phyloP scores from a whole-genome alignment of 1,140 invertebrate species.

The Wiebesia pumilae region DNA sequence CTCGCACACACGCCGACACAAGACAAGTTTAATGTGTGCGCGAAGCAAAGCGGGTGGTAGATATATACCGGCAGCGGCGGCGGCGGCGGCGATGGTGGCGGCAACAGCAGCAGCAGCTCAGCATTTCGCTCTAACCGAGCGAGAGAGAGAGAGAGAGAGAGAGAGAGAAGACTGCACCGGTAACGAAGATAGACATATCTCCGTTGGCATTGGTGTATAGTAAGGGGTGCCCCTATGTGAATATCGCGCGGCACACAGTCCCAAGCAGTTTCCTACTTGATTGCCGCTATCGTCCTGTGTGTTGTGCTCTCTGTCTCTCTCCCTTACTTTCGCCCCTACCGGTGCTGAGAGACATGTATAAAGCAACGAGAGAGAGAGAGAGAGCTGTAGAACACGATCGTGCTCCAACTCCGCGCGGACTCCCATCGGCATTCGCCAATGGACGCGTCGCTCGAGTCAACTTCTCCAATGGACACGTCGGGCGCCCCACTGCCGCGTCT shows the following conservation, averaged over 20 bases:
- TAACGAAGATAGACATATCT: constrained; percentile 2
- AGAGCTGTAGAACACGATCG: neutral
- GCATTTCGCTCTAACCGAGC: neutral
- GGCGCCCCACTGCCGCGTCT: neutral
- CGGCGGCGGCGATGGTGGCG: constrained; percentile 24
- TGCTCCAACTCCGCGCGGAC: constrained; percentile 64
- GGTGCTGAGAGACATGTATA: constrained; percentile 44
- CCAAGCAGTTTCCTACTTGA: constrained; percentile 76
- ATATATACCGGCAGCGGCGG: constrained; percentile 35
- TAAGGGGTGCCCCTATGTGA: constrained; percentile 70
- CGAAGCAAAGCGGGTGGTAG: constrained; percentile 56
- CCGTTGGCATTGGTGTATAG: constrained; percentile 58
- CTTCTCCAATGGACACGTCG: constrained; percentile 60
- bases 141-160: constrained; percentile 46
- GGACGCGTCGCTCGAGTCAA: neutral
- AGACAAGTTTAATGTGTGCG: constrained; percentile 57
- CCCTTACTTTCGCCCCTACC: constrained; percentile 7
- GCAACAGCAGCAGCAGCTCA: constrained; percentile 43
- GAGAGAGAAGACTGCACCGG: constrained; percentile 25
- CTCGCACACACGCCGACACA: constrained; percentile 44
- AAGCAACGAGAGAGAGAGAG: constrained; percentile 6
- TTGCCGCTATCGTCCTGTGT: constrained; percentile 74
- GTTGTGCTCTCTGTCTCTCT: constrained; percentile 48
- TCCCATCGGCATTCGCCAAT: constrained; percentile 58
- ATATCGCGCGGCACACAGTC: constrained; percentile 74